These are phyloP conservation scores for Nilaparvata lugens DNA, from an alignment of 1,140 invertebrate genomes.

Conservation along the genomic window DNA sequence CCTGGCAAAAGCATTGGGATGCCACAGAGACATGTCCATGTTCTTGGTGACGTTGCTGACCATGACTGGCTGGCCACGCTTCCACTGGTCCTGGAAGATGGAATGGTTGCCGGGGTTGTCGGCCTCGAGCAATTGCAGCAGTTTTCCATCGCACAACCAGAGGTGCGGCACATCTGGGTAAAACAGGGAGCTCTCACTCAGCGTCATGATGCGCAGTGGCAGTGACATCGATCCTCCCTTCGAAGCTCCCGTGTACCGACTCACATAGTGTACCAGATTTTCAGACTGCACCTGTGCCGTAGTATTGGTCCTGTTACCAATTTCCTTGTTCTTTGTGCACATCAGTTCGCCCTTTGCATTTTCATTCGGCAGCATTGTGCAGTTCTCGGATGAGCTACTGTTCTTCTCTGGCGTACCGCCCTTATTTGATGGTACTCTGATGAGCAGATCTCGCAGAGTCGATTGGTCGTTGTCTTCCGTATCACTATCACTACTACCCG, in stretches of 20 bases:
- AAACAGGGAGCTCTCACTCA: slow-evolving; percentile 67
- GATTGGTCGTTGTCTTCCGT: slow-evolving; percentile 47
- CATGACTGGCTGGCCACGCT: slow-evolving; percentile 87
- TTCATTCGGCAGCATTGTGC: no score
- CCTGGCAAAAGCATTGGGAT: slow-evolving; percentile 76
- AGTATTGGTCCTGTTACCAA: no score
- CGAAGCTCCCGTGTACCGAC: no score
- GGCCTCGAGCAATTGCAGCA: slow-evolving; percentile 78
- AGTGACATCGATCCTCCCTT: no score
- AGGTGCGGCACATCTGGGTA: slow-evolving; percentile 73
- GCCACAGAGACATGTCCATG: slow-evolving; percentile 77
- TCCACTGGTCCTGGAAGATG: slow-evolving; percentile 94
- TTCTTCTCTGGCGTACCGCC: slow-evolving; percentile 42
- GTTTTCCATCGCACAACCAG: slow-evolving; percentile 82
- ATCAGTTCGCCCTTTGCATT: no score
- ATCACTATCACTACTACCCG: slow-evolving; percentile 16
- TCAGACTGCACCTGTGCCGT: no score
- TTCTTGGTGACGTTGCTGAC: slow-evolving; percentile 80
- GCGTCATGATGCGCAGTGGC: slow-evolving; percentile 75
- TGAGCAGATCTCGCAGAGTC: slow-evolving; percentile 71
- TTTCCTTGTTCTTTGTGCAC: no score
- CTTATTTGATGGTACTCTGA: slow-evolving; percentile 59
- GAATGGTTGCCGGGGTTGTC: slow-evolving; percentile 69
- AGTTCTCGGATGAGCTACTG: slow-evolving; percentile 36
- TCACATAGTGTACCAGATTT: no score